Conservation (phyloP, 2,113 vertebrate species). For the Cyanoliseus patagonus region DNA sequence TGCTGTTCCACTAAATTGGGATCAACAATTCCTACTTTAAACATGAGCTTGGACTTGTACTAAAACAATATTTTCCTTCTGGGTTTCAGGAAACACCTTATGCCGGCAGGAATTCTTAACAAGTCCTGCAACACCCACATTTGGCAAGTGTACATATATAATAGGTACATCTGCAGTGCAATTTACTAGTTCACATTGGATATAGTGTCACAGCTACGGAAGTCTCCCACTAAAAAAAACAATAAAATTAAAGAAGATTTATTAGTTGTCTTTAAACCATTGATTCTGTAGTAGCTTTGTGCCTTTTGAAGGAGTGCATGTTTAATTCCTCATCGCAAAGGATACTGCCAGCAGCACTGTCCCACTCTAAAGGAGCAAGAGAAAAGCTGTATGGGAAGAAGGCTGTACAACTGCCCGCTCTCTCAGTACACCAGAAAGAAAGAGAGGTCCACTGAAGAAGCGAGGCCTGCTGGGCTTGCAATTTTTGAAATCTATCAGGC, state of each 20-base stretch:
- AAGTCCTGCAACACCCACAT: background rate
- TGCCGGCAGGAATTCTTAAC: background rate
- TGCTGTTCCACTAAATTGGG: background rate
- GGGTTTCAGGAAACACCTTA: background rate
- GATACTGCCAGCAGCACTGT: background rate
- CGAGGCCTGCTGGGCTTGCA: background rate
- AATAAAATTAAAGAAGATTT: background rate
- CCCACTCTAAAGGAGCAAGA: background rate
- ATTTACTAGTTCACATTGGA: background rate
- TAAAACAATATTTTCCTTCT: background rate
- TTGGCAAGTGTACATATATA: background rate
- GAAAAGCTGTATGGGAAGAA: background rate
- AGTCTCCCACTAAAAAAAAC: background rate
- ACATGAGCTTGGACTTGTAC: background rate
- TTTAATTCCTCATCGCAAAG: background rate
- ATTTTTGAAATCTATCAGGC: background rate
- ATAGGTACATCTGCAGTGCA: background rate
- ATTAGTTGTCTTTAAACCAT: background rate
- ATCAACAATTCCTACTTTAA: conserved; percentile 17
- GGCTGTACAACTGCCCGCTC: fast-evolving
- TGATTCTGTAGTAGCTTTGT: background rate
- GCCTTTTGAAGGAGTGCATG: background rate
- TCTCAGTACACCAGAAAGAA: background rate
- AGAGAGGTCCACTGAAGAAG: background rate
- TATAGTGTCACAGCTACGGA: background rate